Evolutionary conservation across 2,113 vertebrate species (phyloP).

Genomic region (Conger conger): DNA sequence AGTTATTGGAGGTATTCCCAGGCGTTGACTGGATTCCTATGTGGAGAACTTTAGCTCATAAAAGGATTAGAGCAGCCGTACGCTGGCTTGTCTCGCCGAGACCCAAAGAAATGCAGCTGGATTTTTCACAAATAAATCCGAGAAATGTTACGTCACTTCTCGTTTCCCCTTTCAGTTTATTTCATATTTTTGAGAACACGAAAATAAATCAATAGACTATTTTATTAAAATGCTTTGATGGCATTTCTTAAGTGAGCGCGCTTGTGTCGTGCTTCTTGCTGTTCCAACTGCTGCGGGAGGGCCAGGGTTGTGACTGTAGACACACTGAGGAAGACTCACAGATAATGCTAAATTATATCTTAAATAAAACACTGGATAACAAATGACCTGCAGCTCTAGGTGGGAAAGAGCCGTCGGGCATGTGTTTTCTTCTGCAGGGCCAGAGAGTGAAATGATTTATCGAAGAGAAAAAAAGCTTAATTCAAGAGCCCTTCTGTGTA

Average conservation of each 20-base stretch:
- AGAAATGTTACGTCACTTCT: neutral
- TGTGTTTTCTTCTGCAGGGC: neutral
- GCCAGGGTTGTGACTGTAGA: neutral
- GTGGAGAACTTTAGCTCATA: neutral
- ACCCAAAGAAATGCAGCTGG: neutral
- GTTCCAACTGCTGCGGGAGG: neutral
- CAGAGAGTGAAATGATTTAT: slow-evolving; percentile 10
- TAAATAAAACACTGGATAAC: neutral
- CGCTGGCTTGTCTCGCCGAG: too few species aligned
- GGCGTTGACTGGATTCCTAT: slow-evolving; percentile 4
- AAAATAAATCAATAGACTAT: slow-evolving; percentile 19
- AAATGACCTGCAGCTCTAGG: neutral
- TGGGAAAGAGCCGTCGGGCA: neutral
- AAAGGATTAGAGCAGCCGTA: neutral
- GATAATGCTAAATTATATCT: neutral
- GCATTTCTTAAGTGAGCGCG: neutral
- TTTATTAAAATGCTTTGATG: neutral
- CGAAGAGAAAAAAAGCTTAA: slow-evolving; percentile 19
- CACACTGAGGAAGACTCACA: neutral
- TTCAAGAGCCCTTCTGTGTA: neutral
- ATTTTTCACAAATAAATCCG: neutral
- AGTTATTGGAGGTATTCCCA: slow-evolving; percentile 19
- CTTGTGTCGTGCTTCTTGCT: neutral
- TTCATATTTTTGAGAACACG: neutral
- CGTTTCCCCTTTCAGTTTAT: neutral